phyloP scores from a whole-genome alignment of 2,888 invertebrate genomes.

The Synergus umbraculus region DNA sequence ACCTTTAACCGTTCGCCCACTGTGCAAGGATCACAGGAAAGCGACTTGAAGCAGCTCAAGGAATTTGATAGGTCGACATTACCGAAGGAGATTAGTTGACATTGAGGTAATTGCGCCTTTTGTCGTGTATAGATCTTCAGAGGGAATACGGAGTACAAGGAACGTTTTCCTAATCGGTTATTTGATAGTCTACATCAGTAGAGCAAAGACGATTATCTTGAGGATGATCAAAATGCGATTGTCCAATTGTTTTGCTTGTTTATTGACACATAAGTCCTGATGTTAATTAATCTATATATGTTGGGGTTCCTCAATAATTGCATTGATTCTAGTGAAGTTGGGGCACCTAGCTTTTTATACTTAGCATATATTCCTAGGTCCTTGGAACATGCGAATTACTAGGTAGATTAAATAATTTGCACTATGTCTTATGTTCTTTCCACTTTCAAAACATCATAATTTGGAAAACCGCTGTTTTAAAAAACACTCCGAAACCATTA shows the following conservation, averaged over 20 bases:
- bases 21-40: conserved; percentile 43
- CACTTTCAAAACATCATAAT: too few relatives aligned
- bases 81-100: conserved; percentile 50
- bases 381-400: too few relatives aligned
- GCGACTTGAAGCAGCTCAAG: conserved; percentile 50
- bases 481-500: too few relatives aligned
- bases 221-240: background rate
- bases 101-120: conserved; percentile 52
- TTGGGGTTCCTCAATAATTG: background rate
- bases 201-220: conserved; percentile 5
- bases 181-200: conserved; percentile 25
- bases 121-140: conserved; percentile 22
- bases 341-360: too few relatives aligned
- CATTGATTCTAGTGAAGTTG: too few relatives aligned
- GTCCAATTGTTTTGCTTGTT: background rate
- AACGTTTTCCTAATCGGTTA: conserved; percentile 25
- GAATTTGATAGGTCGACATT: conserved; percentile 38
- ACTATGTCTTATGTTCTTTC: too few relatives aligned
- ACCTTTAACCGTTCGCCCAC: conserved; percentile 51
- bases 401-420: too few relatives aligned
- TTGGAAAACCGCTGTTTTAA: too few relatives aligned
- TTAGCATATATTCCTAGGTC: too few relatives aligned
- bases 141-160: conserved; percentile 10
- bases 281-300: background rate
- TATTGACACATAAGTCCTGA: background rate